Evolutionary conservation across 2,888 invertebrate species (phyloP).

Genomic region (Dynastes maya): DNA sequence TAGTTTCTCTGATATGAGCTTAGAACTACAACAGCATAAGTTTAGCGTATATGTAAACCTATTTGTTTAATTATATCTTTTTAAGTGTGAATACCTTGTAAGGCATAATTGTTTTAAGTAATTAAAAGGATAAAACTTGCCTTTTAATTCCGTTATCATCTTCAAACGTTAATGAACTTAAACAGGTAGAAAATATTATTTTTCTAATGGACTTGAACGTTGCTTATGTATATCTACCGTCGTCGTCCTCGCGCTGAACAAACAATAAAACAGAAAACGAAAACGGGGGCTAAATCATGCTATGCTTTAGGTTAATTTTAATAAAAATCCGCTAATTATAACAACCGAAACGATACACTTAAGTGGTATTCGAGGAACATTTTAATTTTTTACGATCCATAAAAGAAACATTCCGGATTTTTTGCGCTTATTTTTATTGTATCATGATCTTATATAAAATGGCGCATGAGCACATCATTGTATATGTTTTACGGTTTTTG

Average conservation of each 20-base stretch:
- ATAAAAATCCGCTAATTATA: conserved; percentile 58
- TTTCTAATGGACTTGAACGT: neutral
- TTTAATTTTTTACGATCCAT: conserved; percentile 62
- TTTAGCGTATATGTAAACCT: too few relatives aligned
- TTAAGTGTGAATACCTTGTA: neutral
- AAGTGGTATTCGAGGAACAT: conserved; percentile 58
- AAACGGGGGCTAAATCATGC: conserved; percentile 34
- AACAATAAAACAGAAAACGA: conserved; percentile 45
- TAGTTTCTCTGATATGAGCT: too few relatives aligned
- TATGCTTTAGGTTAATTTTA: conserved; percentile 43
- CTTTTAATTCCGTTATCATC: conserved; percentile 27
- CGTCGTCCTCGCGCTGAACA: conserved; percentile 12
- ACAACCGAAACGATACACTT: conserved; percentile 59
- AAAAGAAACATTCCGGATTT: conserved; percentile 61
- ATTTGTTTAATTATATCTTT: too few relatives aligned
- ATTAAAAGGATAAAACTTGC: conserved; percentile 36
- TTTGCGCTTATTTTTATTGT: conserved; percentile 55
- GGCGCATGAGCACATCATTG: conserved; percentile 68
- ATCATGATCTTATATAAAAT: conserved; percentile 62
- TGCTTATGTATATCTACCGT: neutral
- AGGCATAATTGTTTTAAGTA: conserved; percentile 13
- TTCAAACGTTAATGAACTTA: conserved; percentile 14
- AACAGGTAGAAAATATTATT: conserved; percentile 28
- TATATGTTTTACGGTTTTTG: conserved; percentile 61
- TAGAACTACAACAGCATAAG: too few relatives aligned